Evolutionary conservation across 2,888 invertebrate genomes (phyloP), one percentile per base, ranked within the genome.

Genomic region (Brassicogethes aeneus): DNA sequence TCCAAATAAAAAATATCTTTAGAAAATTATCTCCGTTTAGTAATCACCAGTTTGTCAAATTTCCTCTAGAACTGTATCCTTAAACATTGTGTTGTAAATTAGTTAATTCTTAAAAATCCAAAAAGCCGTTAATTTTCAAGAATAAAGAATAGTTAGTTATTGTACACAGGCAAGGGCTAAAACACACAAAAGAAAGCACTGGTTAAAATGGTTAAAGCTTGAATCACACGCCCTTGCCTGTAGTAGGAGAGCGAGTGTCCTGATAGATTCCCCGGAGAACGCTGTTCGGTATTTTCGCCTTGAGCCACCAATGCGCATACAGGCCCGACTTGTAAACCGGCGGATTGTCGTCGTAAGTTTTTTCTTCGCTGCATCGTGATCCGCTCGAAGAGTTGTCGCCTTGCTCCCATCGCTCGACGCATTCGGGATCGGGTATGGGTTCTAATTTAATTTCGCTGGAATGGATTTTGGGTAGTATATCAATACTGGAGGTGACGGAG

Each of bases 221-320:
- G 17, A 15, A 41, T 36, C 53, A 56, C 57, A 59, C 52, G 66
- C 67, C 68, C 69, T 70, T 70, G 69, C 70, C 69, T 69, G 69
- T 61, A 55, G 57, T 50, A 32, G 59, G 53, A 15, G 60, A 52
- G 37, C 62, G 54, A 30, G 65, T 62, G 40, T 64, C 66, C 56
- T 65, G 57, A 46, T 65, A 64, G 55, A 69, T 69, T 36, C 66
- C 68, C 44, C 55, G 60, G 47, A 69, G 70, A 68, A 79, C 75
- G 57, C 72, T 73, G 53, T 74, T 76, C 50, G 85, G 85, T 63
- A 87, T 75, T 62, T 83, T 82, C 63, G 85, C 86, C 75, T 90
- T 90, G 73, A 89, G 81, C 88, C 89, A 90, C 90, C 90, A 90
- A 72, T 90, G 90, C 48, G 88, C 89, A 68, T 90, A 90, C 68